These are phyloP conservation scores for Odontomyia ornata DNA, from an alignment of 2,888 invertebrate genomes.

Conservation along the genomic window DNA sequence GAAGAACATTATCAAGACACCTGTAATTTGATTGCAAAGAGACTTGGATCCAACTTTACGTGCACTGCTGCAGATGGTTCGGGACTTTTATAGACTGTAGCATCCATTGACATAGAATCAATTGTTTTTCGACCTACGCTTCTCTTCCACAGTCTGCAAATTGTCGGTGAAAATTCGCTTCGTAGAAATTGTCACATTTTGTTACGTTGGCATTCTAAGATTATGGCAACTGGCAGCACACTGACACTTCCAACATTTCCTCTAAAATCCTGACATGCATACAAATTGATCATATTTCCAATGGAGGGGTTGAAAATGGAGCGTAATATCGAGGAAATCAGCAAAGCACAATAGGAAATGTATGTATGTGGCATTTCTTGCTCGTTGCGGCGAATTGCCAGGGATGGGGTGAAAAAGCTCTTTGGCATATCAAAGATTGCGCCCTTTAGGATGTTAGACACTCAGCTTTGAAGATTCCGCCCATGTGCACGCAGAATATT, in stretches of 20 bases:
- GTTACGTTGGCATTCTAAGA: neutral
- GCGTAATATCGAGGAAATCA: constrained; percentile 6
- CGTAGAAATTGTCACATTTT: constrained; percentile 9
- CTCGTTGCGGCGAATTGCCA: too few species aligned
- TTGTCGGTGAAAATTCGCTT: neutral
- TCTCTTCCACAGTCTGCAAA: neutral
- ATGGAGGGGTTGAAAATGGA: neutral
- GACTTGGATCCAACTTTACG: neutral
- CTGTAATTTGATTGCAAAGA: constrained; percentile 11
- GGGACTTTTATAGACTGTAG: too few species aligned
- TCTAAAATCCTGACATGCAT: constrained; percentile 22
- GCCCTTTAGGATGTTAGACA: too few species aligned
- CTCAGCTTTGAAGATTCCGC: too few species aligned
- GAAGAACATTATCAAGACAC: neutral
- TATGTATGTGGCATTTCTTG: too few species aligned
- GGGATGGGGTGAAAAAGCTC: too few species aligned
- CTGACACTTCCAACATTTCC: neutral
- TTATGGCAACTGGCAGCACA: neutral
- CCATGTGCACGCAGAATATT: too few species aligned
- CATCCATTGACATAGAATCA: too few species aligned
- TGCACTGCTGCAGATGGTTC: too few species aligned
- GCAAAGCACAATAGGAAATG: neutral
- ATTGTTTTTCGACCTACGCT: too few species aligned
- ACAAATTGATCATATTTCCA: constrained; percentile 10
- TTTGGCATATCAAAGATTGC: too few species aligned